These are phyloP conservation scores for Pangasius sanitwongsei DNA, from an alignment of 2,797 vertebrate species.

Conservation along the genomic window DNA sequence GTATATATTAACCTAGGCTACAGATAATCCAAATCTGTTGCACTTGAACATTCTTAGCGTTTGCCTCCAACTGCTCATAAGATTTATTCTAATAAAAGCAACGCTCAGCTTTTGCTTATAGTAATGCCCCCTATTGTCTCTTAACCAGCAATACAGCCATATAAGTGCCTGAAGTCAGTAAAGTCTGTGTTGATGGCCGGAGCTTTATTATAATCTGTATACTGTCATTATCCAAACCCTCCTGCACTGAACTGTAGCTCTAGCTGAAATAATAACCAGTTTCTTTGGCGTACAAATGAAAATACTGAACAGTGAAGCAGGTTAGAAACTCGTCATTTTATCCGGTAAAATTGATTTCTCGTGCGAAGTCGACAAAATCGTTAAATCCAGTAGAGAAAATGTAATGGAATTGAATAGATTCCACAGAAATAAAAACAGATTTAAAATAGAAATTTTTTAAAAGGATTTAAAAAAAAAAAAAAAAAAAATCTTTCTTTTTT, in stretches of 20 bases:
- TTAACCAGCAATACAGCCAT: neutral
- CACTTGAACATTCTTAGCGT: neutral
- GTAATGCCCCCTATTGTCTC: neutral
- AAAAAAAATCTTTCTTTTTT: neutral
- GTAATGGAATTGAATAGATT: neutral
- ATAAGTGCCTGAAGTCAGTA: neutral
- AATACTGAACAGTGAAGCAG: neutral
- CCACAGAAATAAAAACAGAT: neutral
- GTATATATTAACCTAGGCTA: neutral
- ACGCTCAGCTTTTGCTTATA: neutral
- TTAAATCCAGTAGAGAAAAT: neutral
- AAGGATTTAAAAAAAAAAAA: neutral
- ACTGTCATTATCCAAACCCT: neutral
- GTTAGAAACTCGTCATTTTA: neutral
- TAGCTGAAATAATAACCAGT: neutral
- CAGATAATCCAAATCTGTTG: neutral
- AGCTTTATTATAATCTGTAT: neutral
- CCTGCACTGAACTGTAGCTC: neutral
- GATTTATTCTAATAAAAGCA: neutral
- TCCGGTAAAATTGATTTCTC: neutral
- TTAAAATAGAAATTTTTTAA: neutral
- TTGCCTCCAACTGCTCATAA: neutral
- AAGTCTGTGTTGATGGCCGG: neutral
- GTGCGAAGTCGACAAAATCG: neutral
- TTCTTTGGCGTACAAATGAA: neutral